Base-by-base conservation (phyloP, 2,797 vertebrate genomes). In the Neoniphon sammara region DNA sequence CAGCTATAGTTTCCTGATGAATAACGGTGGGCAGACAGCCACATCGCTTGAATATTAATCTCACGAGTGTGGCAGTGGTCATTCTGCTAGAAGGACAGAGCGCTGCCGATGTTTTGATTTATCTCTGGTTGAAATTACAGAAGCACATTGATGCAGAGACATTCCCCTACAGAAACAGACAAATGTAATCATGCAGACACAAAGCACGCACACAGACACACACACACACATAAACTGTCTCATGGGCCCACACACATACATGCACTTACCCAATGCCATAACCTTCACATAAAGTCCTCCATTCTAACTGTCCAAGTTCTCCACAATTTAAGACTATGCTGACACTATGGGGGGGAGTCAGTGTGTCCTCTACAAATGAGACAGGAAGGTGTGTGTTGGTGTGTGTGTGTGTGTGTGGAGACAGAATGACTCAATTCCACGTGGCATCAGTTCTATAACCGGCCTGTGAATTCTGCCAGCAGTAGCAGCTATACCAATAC, bases 21-120 rank as follows among this genome's bases (percentile, higher is more conserved):
- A 52, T 85, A 78, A 87, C 87, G 52, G 63, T 36, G 57, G 70
- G 75, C 81, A 66, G 82, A 70, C 21, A 2, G 21, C 44, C 3
- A 4, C n/a, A 2, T 12, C 53, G 61, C 65, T 65, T 49, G 77
- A 86, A 86, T 85, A 80, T 86, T 86, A 85, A 89, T 87, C 69
- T 79, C 36, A 73, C 57, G 73, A 55, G 58, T 64, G 53, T 65
- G 73, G 18, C 69, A 86, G 63, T 78, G 75, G 73, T 73, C 77
- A 77, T 65, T 76, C 52, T 23, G 61, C 71, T 42, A 20, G 68
- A 80, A 78, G 75, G 55, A 83, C 3, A 2, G 20, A 66, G 52
- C 14, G 50, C 30, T 34, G 30, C 5, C 42, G 52, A 61, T 63
- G 71, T 66, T 5, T 8, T 0, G 3, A 27, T 60, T 60, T 63